Evolutionary conservation across 2,113 vertebrate species (phyloP).

Genomic region (Emydocephalus ijimae): DNA sequence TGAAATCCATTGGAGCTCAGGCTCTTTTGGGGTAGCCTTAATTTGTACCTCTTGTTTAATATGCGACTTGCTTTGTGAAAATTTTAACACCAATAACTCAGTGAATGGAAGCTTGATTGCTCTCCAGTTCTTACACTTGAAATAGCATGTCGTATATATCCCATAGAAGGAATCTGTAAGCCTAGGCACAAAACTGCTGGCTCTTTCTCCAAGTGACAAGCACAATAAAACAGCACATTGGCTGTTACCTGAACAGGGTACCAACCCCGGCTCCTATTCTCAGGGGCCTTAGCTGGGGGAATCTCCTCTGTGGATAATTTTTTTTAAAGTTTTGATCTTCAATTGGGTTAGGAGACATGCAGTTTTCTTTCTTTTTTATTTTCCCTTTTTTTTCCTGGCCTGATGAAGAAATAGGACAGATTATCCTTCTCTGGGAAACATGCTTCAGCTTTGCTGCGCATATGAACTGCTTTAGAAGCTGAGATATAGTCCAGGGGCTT

Average conservation of each 20-base stretch:
- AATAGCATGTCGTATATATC: conserved; percentile 34
- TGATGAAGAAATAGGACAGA: conserved; percentile 49
- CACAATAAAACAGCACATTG: conserved; percentile 74
- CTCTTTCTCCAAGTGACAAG: conserved; percentile 73
- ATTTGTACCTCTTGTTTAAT: conserved; percentile 30
- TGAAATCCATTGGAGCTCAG: conserved; percentile 28
- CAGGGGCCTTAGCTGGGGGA: conserved; percentile 65
- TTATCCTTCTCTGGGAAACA: conserved; percentile 53
- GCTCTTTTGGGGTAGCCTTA: conserved; percentile 39
- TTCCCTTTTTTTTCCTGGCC: conserved; percentile 31
- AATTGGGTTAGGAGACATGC: conserved; percentile 65
- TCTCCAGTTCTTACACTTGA: conserved; percentile 42
- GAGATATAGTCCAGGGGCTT: conserved; percentile 45
- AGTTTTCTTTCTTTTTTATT: conserved; percentile 40
- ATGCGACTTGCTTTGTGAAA: conserved; percentile 29
- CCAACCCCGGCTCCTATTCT: conserved; percentile 64
- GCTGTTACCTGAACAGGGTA: conserved; percentile 76
- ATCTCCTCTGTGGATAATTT: conserved; percentile 61
- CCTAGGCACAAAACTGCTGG: conserved; percentile 50
- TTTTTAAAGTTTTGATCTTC: conserved; percentile 56
- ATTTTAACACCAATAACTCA: conserved; percentile 20
- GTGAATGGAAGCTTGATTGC: conserved; percentile 41
- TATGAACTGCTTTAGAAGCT: conserved; percentile 40
- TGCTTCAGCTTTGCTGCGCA: conserved; percentile 6
- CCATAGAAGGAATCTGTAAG: conserved; percentile 51